These are phyloP conservation scores for Bovichtus diacanthus DNA, from an alignment of 2,797 vertebrate genomes.

Conservation along the genomic window DNA sequence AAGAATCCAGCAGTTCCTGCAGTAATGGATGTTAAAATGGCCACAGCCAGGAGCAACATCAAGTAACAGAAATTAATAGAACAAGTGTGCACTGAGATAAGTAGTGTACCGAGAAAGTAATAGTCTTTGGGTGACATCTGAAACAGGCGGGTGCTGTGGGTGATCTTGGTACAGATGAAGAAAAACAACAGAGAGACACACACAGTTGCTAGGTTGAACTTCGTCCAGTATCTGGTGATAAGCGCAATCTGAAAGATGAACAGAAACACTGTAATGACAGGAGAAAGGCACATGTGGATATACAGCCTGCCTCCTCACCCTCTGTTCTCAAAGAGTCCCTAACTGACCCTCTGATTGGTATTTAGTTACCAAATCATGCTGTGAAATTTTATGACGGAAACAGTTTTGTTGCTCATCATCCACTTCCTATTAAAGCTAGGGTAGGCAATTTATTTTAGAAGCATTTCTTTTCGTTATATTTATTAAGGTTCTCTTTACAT, in stretches of 20 bases:
- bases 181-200: conserved; percentile 83
- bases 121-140: conserved; percentile 81
- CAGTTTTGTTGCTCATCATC: background rate
- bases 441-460: no score
- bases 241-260: conserved; percentile 83
- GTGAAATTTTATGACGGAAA: background rate
- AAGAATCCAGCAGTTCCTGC: background rate
- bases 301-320: background rate
- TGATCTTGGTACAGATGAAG: conserved; percentile 80
- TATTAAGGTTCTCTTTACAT: background rate
- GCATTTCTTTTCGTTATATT: background rate
- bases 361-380: background rate
- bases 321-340: no score
- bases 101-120: conserved; percentile 86
- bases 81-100: background rate
- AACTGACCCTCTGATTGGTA: no score
- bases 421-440: background rate
- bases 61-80: background rate
- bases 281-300: background rate
- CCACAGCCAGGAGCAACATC: background rate
- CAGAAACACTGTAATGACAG: conserved; percentile 7
- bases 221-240: conserved; percentile 89
- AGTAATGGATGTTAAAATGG: conserved; percentile 1
- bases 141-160: conserved; percentile 84
- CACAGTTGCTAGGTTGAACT: conserved; percentile 79